These are phyloP conservation scores for Atherinomorus stipes DNA, from an alignment of 2,113 vertebrate genomes.

Conservation along the genomic window DNA sequence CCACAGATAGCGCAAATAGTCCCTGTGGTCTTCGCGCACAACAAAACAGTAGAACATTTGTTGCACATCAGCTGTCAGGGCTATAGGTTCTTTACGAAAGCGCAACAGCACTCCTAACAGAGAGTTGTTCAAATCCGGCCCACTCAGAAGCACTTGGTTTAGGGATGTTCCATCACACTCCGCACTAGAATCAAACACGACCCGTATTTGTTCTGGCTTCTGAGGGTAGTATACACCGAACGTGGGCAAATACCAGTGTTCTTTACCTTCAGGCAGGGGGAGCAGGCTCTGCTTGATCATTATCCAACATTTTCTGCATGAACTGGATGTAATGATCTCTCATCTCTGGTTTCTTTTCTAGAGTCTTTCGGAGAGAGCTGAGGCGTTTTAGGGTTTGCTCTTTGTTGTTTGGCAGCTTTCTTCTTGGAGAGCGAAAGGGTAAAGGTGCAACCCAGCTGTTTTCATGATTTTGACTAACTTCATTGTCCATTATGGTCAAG, in stretches of 20 bases:
- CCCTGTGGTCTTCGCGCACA: background rate
- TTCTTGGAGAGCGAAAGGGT: background rate
- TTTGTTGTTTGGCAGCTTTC: background rate
- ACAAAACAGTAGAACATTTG: constrained; percentile 7
- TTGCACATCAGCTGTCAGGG: background rate
- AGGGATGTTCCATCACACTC: background rate
- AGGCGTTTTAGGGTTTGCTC: background rate
- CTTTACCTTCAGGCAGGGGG: background rate
- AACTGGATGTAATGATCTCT: background rate
- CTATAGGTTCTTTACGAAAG: background rate
- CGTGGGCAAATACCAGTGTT: background rate
- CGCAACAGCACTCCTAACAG: background rate
- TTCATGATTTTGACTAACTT: background rate
- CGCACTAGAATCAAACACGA: background rate
- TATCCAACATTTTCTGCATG: background rate
- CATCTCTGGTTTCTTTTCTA: too few relatives aligned
- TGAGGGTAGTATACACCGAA: background rate
- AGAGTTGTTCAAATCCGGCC: background rate
- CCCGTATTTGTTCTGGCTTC: background rate
- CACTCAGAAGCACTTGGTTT: background rate
- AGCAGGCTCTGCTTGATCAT: constrained; percentile 5
- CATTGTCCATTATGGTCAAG: background rate
- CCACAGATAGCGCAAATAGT: constrained; percentile 1
- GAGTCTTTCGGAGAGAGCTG: too few relatives aligned
- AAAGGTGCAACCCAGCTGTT: constrained; percentile 24